Evolutionary conservation across 1,140 invertebrate species (phyloP), one percentile per base, ranked within the genome.

Genomic region (Akabosia matsudoensis): DNA sequence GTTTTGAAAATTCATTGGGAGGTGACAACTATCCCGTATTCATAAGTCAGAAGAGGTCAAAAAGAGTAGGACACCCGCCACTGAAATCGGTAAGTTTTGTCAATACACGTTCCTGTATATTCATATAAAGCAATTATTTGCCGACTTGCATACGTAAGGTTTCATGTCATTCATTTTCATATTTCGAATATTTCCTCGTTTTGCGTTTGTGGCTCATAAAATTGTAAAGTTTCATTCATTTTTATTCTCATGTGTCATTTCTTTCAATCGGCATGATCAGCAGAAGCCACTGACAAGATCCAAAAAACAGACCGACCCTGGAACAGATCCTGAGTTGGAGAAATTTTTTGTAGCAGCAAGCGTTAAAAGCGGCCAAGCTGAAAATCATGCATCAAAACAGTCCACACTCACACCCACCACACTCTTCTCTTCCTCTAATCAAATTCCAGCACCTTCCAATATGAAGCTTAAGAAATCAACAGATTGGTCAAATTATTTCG

Each of bases 401-500:
- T 56, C 54, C 24, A 56, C 54, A 67, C 31, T 30, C 28, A 67
- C 31, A 28, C 61, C 61, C 26, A 67, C 61, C 64, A 37, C 16
- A 22, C 13, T n/a, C 3, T 37, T 28, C 52, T 30, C 30, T 30
- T 61, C 31, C 51, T 56, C 22, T 3, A 37, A 34, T 28, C 61
- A 75, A 51, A 77, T 67, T 72, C 76, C 76, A 13, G 7, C 74
- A n/a, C 26, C 72, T 1, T 56, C 54, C 54, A 56, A 26, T 73
- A 33, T 37, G 28, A 84, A 91, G 3, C 88, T 88, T 78, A 93
- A 93, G 83, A 93, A 93, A 83, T 92, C 91, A 14, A 89, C 93
- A 45, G 89, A 93, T 79, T 94, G 92, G 93, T 92, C 91, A 0
- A 88, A 92, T 71, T 93, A 94, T 80, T 94, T 94, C 82, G 93